Conservation (phyloP, 1,140 invertebrate species). For the Dysdera silvatica region DNA sequence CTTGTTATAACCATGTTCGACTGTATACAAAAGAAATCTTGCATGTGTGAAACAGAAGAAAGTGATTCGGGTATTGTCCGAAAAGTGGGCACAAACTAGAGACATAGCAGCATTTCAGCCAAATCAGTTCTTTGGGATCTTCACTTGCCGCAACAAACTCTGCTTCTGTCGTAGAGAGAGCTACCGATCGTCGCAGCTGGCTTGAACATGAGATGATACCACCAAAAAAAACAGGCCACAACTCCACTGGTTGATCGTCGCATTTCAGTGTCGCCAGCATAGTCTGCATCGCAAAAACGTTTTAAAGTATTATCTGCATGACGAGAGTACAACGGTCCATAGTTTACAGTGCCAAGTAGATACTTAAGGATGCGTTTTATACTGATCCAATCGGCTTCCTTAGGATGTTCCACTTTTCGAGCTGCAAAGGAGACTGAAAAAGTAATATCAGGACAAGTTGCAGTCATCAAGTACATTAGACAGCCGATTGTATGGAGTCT, state of each 20-base stretch:
- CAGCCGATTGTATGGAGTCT: constrained; percentile 10
- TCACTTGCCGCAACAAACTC: constrained; percentile 23
- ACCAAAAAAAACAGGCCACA: not conserved
- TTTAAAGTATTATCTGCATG: not conserved
- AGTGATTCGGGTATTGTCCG: too few species aligned
- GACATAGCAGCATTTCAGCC: constrained; percentile 23
- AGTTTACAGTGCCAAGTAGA: constrained; percentile 42
- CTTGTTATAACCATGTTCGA: too few species aligned
- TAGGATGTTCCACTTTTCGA: not conserved
- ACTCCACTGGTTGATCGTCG: constrained; percentile 16
- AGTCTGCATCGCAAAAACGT: constrained; percentile 38
- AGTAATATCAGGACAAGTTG: constrained; percentile 47
- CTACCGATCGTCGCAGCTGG: constrained; percentile 1
- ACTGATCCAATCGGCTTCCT: constrained; percentile 34
- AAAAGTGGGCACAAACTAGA: too few species aligned
- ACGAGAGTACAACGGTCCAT: constrained; percentile 7
- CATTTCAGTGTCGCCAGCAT: constrained; percentile 9
- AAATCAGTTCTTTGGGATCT: constrained; percentile 27
- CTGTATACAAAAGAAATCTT: too few species aligned
- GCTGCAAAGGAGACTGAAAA: constrained; percentile 39
- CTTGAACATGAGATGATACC: constrained; percentile 9
- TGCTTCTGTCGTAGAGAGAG: constrained; percentile 22
- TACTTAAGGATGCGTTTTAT: constrained; percentile 46
- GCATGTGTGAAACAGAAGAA: too few species aligned
- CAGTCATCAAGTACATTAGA: constrained; percentile 44